Conservation (phyloP, 2,113 vertebrate species). For the Microtus montanus region DNA sequence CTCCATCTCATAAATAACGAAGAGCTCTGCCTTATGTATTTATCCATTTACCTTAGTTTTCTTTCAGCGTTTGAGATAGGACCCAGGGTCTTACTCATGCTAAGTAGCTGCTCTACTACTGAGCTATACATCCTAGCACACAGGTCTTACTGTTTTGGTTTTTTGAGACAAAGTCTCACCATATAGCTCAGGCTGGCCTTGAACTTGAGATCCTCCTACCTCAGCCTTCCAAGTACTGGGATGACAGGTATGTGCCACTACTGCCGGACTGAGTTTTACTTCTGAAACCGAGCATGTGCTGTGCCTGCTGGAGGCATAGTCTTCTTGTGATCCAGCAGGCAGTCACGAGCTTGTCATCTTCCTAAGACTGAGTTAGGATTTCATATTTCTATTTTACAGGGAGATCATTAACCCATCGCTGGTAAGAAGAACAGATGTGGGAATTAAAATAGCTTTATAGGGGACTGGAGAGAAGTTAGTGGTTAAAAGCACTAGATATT, state of each 20-base stretch:
- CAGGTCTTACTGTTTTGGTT: neutral
- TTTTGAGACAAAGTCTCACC: neutral
- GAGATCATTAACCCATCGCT: neutral
- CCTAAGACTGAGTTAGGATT: neutral
- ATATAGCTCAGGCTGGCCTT: neutral
- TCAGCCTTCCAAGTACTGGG: neutral
- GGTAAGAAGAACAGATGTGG: neutral
- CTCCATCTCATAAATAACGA: neutral
- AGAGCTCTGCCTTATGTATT: neutral
- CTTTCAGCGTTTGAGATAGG: neutral
- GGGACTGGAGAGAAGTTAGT: neutral
- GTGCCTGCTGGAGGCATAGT: neutral
- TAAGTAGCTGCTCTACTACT: neutral
- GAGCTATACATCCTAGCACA: neutral
- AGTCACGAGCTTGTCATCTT: neutral
- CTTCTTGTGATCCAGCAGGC: neutral
- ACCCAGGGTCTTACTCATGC: neutral
- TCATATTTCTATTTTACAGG: neutral
- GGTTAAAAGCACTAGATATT: neutral
- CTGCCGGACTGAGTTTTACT: neutral
- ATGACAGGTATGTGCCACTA: neutral
- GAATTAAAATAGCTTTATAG: neutral
- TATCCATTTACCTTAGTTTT: neutral
- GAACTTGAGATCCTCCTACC: neutral
- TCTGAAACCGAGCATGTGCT: neutral